A percentile compares a stretch with the other conserved stretches of the same genome.
Evolutionary conservation across 2,888 invertebrate genomes (phyloP).

Genomic region (Philereme vetulata): DNA sequence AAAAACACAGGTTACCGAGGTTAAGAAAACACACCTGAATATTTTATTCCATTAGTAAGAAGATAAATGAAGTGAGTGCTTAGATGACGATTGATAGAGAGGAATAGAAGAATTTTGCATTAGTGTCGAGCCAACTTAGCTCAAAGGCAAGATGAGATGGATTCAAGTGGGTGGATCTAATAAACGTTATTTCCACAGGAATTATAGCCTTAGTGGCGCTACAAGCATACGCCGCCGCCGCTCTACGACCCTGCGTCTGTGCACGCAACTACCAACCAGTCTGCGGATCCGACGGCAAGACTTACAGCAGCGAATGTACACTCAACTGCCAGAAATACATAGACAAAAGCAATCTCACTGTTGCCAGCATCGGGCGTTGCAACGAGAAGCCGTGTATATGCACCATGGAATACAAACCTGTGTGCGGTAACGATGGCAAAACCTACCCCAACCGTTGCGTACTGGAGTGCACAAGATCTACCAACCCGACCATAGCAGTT

Average conservation of each 20-base stretch:
- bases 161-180: not conserved
- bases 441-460: constrained; percentile 53
- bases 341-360: not conserved
- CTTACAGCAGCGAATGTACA: constrained; percentile 81
- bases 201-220: constrained; percentile 45
- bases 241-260: constrained; percentile 56
- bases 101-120: too few relatives aligned
- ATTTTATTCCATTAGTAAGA: too few relatives aligned
- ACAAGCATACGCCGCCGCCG: constrained; percentile 41
- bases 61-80: too few relatives aligned
- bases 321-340: constrained; percentile 33
- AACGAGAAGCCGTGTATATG: constrained; percentile 37
- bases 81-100: too few relatives aligned
- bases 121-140: too few relatives aligned
- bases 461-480: constrained; percentile 38
- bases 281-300: constrained; percentile 80
- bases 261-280: constrained; percentile 70
- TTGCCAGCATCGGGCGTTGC: not conserved
- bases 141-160: too few relatives aligned
- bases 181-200: constrained; percentile 40
- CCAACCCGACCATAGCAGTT: constrained; percentile 27
- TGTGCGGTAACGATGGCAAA: constrained; percentile 51
- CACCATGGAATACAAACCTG: constrained; percentile 41
- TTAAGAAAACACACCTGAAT: too few relatives aligned
- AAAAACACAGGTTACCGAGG: too few relatives aligned